Percentiles rank a stretch among this genome's conserved stretches.
phyloP scores from a whole-genome alignment of 2,113 vertebrate species.

The Hippocampus barbouri region DNA sequence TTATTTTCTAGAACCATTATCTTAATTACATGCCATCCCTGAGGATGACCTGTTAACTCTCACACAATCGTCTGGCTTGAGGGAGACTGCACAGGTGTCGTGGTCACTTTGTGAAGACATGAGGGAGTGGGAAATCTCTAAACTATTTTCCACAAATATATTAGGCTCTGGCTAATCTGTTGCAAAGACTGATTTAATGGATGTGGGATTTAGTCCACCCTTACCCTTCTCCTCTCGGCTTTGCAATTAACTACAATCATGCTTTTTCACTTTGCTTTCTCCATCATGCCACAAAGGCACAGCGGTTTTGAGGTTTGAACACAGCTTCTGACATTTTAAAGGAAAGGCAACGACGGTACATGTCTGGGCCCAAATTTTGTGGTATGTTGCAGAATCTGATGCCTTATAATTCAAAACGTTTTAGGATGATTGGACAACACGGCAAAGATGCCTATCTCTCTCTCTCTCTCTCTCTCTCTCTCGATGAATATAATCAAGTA shows the following conservation, averaged over 20 bases:
- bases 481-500: no score
- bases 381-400: no score
- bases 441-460: no score
- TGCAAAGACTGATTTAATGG: constrained; percentile 45
- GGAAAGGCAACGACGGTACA: neutral
- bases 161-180: constrained; percentile 46
- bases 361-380: neutral
- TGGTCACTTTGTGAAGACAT: constrained; percentile 23
- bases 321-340: neutral
- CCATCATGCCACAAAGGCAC: constrained; percentile 35
- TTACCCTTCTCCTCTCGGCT: neutral
- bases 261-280: constrained; percentile 7
- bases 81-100: constrained; percentile 19
- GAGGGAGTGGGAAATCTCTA: constrained; percentile 35
- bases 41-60: constrained; percentile 21
- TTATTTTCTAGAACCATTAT: constrained; percentile 12
- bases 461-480: no score
- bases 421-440: no score
- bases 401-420: neutral
- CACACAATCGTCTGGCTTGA: constrained; percentile 21
- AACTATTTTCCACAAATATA: constrained; percentile 32
- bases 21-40: constrained; percentile 42
- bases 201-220: constrained; percentile 41
- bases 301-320: neutral
- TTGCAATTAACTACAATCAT: constrained; percentile 37